Percentiles rank a stretch among this genome's conserved stretches.
phyloP scores from a whole-genome alignment of 2,797 vertebrate species.

The Lutjanus campechanus region DNA sequence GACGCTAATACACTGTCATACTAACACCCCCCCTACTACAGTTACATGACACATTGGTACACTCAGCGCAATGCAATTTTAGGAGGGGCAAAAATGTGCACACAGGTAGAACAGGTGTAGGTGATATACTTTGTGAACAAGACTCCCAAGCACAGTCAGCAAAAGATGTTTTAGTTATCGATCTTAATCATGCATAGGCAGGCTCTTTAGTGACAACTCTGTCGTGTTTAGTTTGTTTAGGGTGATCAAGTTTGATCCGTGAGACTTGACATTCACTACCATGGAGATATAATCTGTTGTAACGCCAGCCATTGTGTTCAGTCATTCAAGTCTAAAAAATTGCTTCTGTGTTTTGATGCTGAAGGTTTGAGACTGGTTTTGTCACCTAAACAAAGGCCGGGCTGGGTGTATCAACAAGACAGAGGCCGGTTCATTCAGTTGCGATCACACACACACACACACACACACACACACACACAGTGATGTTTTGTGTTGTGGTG shows the following conservation, averaged over 20 bases:
- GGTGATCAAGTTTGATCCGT: slow-evolving; percentile 8
- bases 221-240: background rate
- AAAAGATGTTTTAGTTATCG: background rate
- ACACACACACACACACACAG: background rate
- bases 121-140: too few species aligned
- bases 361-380: slow-evolving; percentile 14
- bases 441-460: background rate
- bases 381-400: slow-evolving; percentile 52
- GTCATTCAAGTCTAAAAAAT: slow-evolving; percentile 9
- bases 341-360: background rate
- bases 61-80: background rate
- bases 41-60: background rate
- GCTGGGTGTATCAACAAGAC: slow-evolving; percentile 29
- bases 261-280: background rate
- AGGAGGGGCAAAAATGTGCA: background rate
- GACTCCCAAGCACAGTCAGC: background rate
- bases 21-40: background rate
- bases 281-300: slow-evolving; percentile 8
- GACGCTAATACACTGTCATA: background rate
- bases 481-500: slow-evolving; percentile 4
- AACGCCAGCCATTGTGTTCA: slow-evolving; percentile 5
- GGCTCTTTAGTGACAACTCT: background rate
- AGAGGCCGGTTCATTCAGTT: slow-evolving; percentile 4
- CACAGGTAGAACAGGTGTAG: slow-evolving; percentile 18
- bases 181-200: background rate